Evolutionary conservation across 2,797 vertebrate genomes (phyloP), one percentile per base, ranked within the genome.

Genomic region (Acrossocheilus wenchowensis): DNA sequence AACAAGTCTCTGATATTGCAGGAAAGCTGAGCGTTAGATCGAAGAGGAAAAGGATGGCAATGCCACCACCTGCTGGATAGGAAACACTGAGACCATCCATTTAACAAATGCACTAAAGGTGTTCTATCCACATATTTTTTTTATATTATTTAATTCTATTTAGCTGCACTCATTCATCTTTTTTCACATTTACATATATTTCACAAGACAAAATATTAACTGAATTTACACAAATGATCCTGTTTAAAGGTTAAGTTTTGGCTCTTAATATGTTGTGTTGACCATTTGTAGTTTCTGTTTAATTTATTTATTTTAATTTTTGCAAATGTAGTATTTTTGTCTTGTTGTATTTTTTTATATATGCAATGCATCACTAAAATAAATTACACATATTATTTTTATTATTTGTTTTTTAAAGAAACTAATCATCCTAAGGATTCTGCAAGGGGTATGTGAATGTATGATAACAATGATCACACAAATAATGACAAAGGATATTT

Each of bases 11-110:
- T 82, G 57, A 64, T 50, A 36, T 30, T 19, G 72, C 43, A 68
- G 8, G 60, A 39, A 39, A 48, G 43, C 23, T 68, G 15, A 39
- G 26, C 0, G 19, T 78, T 30, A 3, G 43, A 77, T 17, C 6
- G 14, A 45, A 21, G 41, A 9, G 36, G 21, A 41, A 85, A 80
- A 26, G 68, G 54, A 62, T 64, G 68, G 69, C 84, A 80, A 73
- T 73, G 78, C 26, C 68, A 62, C 84, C 84, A 80, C 52, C 84
- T 86, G 41, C 84, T 86, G 84, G 84, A 73, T 34, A 50, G 15
- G 52, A 26, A 60, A 78, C 50, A 72, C 48, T 9, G 6, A 78
- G 17, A 8, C n/a, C 36, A 43, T 36, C 62, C 15, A 30, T 69
- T 21, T 45, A 54, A 54, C 10, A 17, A 48, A 10, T 60, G 1